Evolutionary conservation across 1,140 invertebrate species (phyloP), one percentile per base, ranked within the genome.

Genomic region (Galleria mellonella): DNA sequence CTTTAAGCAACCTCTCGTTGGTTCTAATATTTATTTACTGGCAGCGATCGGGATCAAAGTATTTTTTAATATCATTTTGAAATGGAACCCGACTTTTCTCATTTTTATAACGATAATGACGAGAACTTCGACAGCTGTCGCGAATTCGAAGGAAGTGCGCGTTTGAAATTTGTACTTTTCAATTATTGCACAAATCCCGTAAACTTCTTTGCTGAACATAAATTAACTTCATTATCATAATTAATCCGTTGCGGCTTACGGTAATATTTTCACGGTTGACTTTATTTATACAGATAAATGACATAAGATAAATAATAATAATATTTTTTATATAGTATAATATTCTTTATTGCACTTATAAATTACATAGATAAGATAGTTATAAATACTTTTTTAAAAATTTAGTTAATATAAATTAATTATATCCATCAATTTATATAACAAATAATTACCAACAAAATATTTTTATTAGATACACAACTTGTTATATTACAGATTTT

Each of bases 61-160:
- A 46, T 53, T 56, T 62, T 52, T 56, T 39, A 57, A 59, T 51
- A 55, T 47, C 57, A 58, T 62, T 55, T 47, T 39, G 9, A 46
- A 52, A 15, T 33, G 35, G 32, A 50, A 43, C 43, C 52, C 45
- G 45, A 62, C 37, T 57, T 67, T 63, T 59, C 47, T 39, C 42
- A 57, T 61, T 69, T 66, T 65, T 55, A 48, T 59, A 60, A 61
- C 51, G 51, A 51, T 55, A 67, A 71, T 56, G 58, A 55, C 44
- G 47, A 45, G 42, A 59, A 65, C 45, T 66, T 65, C 37, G 32
- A 41, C 50, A 43, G 46, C 47, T 49, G 47, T 43, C 35, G 17
- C 23, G 46, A 47, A 42, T 40, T 55, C 23, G 31, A 29, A 30
- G 9, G 23, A 41, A 43, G 47, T 23, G 17, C 32, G 31, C 41